Evolutionary conservation across 1,140 invertebrate genomes (phyloP).

Genomic region (Sinella curviseta): DNA sequence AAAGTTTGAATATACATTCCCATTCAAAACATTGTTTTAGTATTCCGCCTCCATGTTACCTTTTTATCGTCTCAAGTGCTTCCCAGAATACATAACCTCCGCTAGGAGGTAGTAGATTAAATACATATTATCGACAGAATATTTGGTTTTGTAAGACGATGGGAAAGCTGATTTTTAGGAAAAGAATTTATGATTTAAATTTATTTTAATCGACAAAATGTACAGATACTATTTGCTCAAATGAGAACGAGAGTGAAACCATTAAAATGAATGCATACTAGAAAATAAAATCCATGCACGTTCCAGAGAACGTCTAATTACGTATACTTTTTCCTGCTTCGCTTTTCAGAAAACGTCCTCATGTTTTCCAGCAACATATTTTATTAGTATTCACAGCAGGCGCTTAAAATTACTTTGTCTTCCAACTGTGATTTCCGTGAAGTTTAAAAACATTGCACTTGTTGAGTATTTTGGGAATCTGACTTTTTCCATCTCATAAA

Average conservation of each 20-base stretch:
- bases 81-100: too few relatives aligned
- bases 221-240: too few relatives aligned
- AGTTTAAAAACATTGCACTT: background rate
- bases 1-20: background rate
- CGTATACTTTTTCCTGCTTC: too few relatives aligned
- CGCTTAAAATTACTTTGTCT: background rate
- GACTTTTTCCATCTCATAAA: background rate
- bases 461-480: background rate
- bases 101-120: too few relatives aligned
- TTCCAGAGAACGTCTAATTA: too few relatives aligned
- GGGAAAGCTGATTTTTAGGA: too few relatives aligned
- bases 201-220: too few relatives aligned
- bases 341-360: background rate
- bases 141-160: too few relatives aligned
- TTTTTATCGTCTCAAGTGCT: background rate
- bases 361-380: background rate
- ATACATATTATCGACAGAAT: too few relatives aligned
- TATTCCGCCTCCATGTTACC: slow-evolving; percentile 16
- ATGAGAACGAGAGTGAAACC: background rate
- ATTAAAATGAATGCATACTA: background rate
- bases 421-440: background rate
- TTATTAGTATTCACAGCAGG: slow-evolving; percentile 14
- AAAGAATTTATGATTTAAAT: too few relatives aligned
- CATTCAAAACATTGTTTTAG: background rate
- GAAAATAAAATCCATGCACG: too few relatives aligned